A percentile compares a stretch with the other conserved stretches of the same genome.
phyloP scores from a whole-genome alignment of 2,797 vertebrate genomes.

The Dipus sagitta region DNA sequence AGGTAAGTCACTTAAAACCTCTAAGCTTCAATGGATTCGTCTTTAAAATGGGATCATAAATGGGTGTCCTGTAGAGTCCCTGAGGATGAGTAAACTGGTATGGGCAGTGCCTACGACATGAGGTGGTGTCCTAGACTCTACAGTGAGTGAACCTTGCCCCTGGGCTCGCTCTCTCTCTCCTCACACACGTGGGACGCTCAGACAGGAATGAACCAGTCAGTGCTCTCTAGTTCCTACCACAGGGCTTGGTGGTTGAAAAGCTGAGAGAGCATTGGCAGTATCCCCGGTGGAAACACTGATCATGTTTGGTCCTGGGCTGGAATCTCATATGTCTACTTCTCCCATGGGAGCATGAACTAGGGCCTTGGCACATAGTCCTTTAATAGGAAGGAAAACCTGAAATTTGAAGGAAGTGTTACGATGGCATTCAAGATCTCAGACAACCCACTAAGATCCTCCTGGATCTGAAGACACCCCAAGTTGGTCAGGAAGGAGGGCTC shows the following conservation, averaged over 20 bases:
- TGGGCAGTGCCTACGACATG: not conserved
- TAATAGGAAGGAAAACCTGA: not conserved
- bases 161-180: not conserved
- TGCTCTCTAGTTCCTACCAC: not conserved
- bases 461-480: not conserved
- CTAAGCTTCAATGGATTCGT: not conserved
- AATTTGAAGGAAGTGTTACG: not conserved
- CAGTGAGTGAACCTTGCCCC: not conserved
- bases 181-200: not conserved
- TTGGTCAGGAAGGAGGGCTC: constrained; percentile 63
- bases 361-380: not conserved
- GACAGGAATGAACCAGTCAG: not conserved
- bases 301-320: too few species aligned
- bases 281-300: not conserved
- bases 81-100: not conserved
- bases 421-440: not conserved
- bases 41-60: not conserved
- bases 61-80: not conserved
- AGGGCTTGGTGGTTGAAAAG: not conserved
- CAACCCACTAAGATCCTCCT: not conserved
- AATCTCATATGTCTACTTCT: not conserved
- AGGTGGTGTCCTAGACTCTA: fast-evolving
- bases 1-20: not conserved
- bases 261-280: not conserved
- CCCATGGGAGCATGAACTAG: not conserved